phyloP scores from a whole-genome alignment of 2,797 vertebrate species.

The Chrysocyon brachyurus region DNA sequence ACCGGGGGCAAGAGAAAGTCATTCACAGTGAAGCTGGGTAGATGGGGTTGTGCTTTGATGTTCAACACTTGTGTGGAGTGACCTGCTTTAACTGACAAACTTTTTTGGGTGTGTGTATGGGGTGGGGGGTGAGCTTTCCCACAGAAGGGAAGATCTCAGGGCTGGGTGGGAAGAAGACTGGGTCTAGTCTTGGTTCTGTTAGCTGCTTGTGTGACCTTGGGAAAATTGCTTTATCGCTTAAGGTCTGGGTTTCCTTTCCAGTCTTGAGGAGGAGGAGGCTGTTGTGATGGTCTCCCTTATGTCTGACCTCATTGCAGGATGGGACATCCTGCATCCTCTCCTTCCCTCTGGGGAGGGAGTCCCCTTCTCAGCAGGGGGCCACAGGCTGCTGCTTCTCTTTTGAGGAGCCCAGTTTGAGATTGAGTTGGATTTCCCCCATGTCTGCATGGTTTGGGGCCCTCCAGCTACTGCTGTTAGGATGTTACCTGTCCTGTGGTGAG shows the following conservation, averaged over 20 bases:
- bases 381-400: not conserved
- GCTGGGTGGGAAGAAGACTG: not conserved
- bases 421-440: not conserved
- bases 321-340: not conserved
- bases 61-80: slow-evolving; percentile 76
- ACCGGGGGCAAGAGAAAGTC: slow-evolving; percentile 2
- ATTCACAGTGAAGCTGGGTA: slow-evolving; percentile 33
- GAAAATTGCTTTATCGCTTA: slow-evolving; percentile 54
- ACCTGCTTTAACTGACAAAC: slow-evolving; percentile 81
- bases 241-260: slow-evolving; percentile 79
- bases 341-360: not conserved
- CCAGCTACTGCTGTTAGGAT: not conserved
- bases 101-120: slow-evolving; percentile 69
- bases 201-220: slow-evolving; percentile 94
- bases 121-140: not conserved
- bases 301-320: not conserved
- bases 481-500: not conserved
- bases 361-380: not conserved
- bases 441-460: not conserved
- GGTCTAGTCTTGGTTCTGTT: slow-evolving; percentile 79
- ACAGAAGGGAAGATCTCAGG: slow-evolving; percentile 65
- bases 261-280: not conserved
- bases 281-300: not conserved
- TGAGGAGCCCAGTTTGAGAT: not conserved
- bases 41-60: slow-evolving; percentile 27